Evolutionary conservation across 1,140 invertebrate species (phyloP).

Genomic region (Probaryconus sp.): DNA sequence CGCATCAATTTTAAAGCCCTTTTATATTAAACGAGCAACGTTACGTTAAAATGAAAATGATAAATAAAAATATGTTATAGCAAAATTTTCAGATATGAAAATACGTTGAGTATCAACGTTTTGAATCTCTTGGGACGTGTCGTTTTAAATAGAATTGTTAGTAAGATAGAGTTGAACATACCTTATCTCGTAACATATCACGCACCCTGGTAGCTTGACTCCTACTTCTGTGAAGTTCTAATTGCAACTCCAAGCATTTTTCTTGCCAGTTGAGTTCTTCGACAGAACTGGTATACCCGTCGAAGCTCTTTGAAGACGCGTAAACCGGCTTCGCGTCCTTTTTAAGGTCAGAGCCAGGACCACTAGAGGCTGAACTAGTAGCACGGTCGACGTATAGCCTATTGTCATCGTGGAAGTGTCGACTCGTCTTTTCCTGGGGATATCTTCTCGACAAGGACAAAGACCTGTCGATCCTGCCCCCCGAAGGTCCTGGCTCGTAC

Average conservation of each 20-base stretch:
- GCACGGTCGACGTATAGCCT: constrained; percentile 69
- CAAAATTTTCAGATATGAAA: constrained; percentile 6
- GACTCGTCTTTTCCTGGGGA: constrained; percentile 42
- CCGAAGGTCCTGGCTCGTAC: constrained; percentile 62
- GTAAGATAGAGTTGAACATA: constrained; percentile 72
- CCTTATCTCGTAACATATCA: constrained; percentile 92
- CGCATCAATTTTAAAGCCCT: constrained; percentile 10
- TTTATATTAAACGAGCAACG: neutral
- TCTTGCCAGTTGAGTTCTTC: constrained; percentile 88
- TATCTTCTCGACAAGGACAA: constrained; percentile 64
- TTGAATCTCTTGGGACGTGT: too few relatives aligned
- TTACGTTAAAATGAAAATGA: too few relatives aligned
- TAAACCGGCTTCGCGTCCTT: constrained; percentile 68
- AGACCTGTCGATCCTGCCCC: constrained; percentile 61
- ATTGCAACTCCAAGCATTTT: constrained; percentile 87
- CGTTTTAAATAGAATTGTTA: too few relatives aligned
- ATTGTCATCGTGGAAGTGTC: constrained; percentile 42
- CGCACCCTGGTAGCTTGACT: constrained; percentile 90
- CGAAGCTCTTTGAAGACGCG: constrained; percentile 73
- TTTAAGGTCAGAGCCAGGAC: constrained; percentile 61
- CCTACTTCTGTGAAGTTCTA: constrained; percentile 88
- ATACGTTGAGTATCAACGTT: constrained; percentile 4
- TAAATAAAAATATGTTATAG: too few relatives aligned
- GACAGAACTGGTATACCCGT: constrained; percentile 72
- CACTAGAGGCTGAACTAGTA: constrained; percentile 50